Evolutionary conservation across 2,113 vertebrate genomes (phyloP).

Genomic region (Gymnogyps californianus): DNA sequence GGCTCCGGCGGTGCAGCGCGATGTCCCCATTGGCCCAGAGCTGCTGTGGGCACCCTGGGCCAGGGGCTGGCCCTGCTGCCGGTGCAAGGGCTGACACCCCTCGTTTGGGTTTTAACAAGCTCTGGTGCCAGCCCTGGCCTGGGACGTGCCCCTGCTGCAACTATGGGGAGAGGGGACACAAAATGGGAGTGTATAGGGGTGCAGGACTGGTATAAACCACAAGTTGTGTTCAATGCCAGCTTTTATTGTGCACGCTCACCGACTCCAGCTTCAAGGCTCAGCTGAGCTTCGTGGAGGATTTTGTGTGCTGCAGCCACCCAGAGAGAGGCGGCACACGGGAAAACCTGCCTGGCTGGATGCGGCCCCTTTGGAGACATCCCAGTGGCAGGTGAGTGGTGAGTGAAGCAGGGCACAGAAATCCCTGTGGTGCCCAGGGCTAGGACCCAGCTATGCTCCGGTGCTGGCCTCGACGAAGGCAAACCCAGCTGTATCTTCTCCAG

Average conservation of each 20-base stretch:
- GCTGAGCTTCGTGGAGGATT: background rate
- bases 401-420: background rate
- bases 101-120: background rate
- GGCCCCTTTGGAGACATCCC: background rate
- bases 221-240: accelerated
- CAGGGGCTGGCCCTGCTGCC: accelerated
- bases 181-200: background rate
- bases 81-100: background rate
- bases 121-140: accelerated
- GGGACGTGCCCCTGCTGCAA: background rate
- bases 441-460: background rate
- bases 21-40: background rate
- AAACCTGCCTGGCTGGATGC: background rate
- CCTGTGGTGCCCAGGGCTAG: background rate
- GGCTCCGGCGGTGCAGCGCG: accelerated
- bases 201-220: background rate
- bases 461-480: accelerated
- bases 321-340: background rate
- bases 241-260: background rate
- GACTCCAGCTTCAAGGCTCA: accelerated
- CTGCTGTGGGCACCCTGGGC: background rate
- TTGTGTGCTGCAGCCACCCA: background rate
- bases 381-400: accelerated
- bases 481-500: accelerated
- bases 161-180: background rate